Base-by-base conservation (phyloP, 2,797 vertebrate genomes). In the Hypotaenidia okinawae region DNA sequence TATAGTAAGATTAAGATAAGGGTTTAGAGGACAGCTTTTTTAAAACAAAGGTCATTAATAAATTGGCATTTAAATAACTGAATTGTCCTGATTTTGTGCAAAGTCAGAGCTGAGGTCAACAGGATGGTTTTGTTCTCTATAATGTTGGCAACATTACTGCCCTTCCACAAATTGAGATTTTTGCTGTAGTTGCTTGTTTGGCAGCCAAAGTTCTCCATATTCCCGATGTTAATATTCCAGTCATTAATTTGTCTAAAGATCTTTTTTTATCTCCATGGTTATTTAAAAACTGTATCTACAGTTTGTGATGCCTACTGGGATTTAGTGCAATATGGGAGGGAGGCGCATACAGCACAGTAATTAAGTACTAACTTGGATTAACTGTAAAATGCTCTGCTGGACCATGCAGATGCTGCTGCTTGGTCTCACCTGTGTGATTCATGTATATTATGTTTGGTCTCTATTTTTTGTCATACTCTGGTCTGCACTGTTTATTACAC, bases 231-330 rank as follows among this genome's bases (percentile, higher is more conserved):
- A 79, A 84, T 45, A 45, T 45, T 45, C 18, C 43, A 45, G 43
- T 45, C 43, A 45, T 45, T 45, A 45, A 45, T 45, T 45, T 45
- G 43, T 45, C 43, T 45, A 45, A 18, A 45, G 43, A 45, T 45
- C 18, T 45, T 45, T 47, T 47, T 47, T 47, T 47, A 47, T 47
- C 14, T 23, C 24, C 9, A 4, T 2, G 1, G 15, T 77, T 90
- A 54, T 70, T 45, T 83, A 80, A 90, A 90, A 90, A 70, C 28
- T 64, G n/a, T 77, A 45, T 81, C 24, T 75, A 49, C 25, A 57
- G 23, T 59, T 90, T 93, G 89, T 94, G 70, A 93, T 78, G 35
- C 64, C 16, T 57, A 33, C 28, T 68, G 83, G 77, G 74, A 87
- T 81, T 72, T 87, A 82, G 11, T 45, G 39, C 74, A 69, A 59